phyloP scores from a whole-genome alignment of 2,888 invertebrate genomes.

The Phengaris alcon region DNA sequence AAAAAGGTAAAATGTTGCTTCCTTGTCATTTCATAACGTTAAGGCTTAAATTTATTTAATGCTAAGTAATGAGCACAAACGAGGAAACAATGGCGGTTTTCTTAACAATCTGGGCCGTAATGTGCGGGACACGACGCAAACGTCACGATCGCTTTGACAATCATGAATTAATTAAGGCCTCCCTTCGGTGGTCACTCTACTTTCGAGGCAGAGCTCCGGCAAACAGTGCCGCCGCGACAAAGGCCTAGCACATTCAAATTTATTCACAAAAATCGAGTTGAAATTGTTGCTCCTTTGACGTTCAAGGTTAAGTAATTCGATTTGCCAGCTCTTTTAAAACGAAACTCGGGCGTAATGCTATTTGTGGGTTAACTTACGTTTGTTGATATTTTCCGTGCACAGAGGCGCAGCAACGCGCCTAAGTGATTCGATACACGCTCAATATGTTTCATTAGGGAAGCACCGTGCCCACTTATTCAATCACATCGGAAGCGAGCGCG shows the following conservation, averaged over 20 bases:
- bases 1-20: not conserved
- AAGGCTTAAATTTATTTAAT: constrained; percentile 16
- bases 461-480: constrained; percentile 73
- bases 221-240: constrained; percentile 65
- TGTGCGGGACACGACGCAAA: constrained; percentile 42
- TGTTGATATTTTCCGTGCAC: constrained; percentile 67
- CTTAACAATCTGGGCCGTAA: not conserved
- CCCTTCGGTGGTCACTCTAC: constrained; percentile 48
- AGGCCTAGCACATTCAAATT: constrained; percentile 61
- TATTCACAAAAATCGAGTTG: constrained; percentile 67
- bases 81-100: not conserved
- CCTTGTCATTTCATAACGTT: not conserved
- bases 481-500: constrained; percentile 63
- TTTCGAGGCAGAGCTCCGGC: constrained; percentile 52
- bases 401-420: constrained; percentile 68
- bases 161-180: constrained; percentile 49
- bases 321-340: constrained; percentile 75
- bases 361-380: constrained; percentile 73
- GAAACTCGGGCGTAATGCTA: constrained; percentile 69
- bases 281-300: constrained; percentile 68
- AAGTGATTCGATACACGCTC: constrained; percentile 79
- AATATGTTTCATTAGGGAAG: constrained; percentile 77
- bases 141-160: constrained; percentile 60
- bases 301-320: constrained; percentile 73
- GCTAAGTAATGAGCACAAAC: not conserved